phyloP scores from a whole-genome alignment of 2,888 invertebrate species.

The Drosophila formosana region DNA sequence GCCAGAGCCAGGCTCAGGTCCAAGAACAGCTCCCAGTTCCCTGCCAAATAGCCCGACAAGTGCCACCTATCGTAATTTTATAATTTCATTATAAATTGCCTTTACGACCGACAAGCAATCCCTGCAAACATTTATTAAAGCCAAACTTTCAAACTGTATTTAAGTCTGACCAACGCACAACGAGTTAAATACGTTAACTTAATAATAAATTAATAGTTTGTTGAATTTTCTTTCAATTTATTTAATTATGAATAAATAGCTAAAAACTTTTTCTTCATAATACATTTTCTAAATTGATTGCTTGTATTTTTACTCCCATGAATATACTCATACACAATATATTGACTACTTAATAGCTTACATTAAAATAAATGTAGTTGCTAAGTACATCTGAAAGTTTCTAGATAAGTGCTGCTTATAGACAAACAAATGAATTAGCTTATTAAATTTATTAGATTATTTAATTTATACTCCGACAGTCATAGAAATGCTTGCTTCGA shows the following conservation, averaged over 20 bases:
- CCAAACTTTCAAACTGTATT: background rate
- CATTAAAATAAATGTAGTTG: too few relatives aligned
- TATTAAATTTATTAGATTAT: background rate
- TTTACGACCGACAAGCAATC: conserved; percentile 39
- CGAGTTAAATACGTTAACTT: background rate
- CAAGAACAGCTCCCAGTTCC: background rate
- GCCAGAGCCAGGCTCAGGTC: conserved; percentile 4
- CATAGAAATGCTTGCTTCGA: background rate
- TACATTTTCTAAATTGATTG: too few relatives aligned
- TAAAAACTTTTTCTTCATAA: too few relatives aligned
- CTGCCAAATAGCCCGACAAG: conserved; percentile 50
- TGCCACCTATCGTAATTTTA: conserved; percentile 51
- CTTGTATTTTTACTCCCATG: too few relatives aligned
- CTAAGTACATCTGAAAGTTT: too few relatives aligned
- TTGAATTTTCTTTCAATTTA: too few relatives aligned
- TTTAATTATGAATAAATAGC: too few relatives aligned
- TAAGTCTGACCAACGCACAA: background rate
- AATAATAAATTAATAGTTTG: background rate
- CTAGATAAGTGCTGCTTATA: too few relatives aligned
- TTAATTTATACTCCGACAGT: background rate
- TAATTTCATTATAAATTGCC: conserved; percentile 68
- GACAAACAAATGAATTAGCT: background rate
- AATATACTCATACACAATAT: too few relatives aligned
- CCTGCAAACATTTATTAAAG: conserved; percentile 27
- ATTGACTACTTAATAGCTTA: too few relatives aligned